Percentiles rank a stretch among this genome's conserved stretches.
phyloP scores from a whole-genome alignment of 2,113 vertebrate species.

The Myrmecophaga tridactyla region DNA sequence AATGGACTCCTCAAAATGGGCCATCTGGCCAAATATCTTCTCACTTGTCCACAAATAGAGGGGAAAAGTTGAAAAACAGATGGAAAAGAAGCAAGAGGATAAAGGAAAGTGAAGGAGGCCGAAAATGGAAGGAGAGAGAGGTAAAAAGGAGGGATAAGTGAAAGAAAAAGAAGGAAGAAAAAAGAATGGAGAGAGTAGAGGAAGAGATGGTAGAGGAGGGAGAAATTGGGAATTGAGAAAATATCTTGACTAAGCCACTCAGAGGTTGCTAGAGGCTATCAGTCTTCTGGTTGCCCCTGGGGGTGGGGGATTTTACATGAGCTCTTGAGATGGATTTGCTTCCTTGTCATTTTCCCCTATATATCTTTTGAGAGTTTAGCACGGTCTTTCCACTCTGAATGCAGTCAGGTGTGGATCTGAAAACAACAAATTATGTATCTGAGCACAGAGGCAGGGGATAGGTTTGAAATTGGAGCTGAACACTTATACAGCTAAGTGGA shows the following conservation, averaged over 20 bases:
- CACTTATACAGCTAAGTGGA: neutral
- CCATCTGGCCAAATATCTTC: neutral
- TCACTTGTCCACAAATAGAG: neutral
- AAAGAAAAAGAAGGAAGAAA: neutral
- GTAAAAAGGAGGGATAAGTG: neutral
- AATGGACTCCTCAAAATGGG: neutral
- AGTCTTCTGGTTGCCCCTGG: neutral
- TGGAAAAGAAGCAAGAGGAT: neutral
- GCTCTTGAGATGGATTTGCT: neutral
- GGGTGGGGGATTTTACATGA: neutral
- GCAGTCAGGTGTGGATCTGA: neutral
- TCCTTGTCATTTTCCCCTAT: neutral
- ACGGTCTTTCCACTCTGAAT: neutral
- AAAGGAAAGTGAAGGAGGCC: too few relatives aligned
- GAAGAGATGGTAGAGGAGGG: neutral
- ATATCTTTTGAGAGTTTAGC: neutral
- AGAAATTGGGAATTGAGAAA: neutral
- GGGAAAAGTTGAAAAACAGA: neutral
- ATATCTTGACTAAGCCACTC: neutral
- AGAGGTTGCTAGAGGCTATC: neutral
- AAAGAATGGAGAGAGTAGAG: neutral
- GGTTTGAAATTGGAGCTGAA: neutral
- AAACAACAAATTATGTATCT: neutral
- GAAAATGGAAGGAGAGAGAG: neutral
- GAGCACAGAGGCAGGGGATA: neutral